Percentiles rank a stretch among this genome's conserved stretches.
Conservation (phyloP, 2,113 vertebrate genomes). For the Tetrao urogallus region DNA sequence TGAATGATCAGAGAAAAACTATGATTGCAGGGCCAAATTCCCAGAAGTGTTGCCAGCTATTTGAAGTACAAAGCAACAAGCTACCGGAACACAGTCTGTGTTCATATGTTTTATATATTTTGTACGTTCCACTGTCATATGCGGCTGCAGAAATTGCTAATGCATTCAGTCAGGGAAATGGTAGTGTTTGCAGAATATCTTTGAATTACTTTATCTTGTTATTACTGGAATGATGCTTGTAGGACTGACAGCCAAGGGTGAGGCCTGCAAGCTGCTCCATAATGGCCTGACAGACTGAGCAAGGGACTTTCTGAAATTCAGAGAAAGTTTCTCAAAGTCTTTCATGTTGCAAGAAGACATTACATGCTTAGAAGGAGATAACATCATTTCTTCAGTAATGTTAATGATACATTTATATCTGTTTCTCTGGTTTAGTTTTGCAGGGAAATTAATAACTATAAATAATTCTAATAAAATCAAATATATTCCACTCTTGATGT, state of each 20-base stretch:
- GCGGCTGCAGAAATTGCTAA: background rate
- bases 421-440: constrained; percentile 8
- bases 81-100: background rate
- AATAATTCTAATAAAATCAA: constrained; percentile 9
- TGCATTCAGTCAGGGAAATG: background rate
- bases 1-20: background rate
- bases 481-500: constrained; percentile 7
- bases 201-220: background rate
- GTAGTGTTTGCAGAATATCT: background rate
- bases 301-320: background rate
- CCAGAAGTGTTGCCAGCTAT: background rate
- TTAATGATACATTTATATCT: background rate
- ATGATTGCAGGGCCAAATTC: background rate
- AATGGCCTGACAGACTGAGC: background rate
- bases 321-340: background rate
- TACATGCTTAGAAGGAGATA: background rate
- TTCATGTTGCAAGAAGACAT: background rate
- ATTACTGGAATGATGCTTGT: background rate
- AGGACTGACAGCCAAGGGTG: background rate
- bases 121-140: background rate
- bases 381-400: background rate
- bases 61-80: background rate
- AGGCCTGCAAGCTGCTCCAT: background rate
- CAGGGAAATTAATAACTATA: background rate
- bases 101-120: background rate